Percentiles rank a stretch among this genome's conserved stretches.
These are phyloP conservation scores for Callimorpha dominula DNA, from an alignment of 2,888 invertebrate genomes.

Conservation along the genomic window DNA sequence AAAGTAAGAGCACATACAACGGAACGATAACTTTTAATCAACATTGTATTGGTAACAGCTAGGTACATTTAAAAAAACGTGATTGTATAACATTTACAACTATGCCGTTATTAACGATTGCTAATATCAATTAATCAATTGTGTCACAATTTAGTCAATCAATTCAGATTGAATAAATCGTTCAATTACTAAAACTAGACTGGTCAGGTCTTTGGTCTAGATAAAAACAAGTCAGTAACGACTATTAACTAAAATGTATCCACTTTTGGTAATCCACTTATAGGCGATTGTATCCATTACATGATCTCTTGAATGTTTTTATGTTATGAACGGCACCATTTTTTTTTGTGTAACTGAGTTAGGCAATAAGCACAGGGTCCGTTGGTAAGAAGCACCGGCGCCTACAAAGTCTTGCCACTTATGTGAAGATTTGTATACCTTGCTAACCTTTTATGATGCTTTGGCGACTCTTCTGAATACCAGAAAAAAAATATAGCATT, in stretches of 20 bases:
- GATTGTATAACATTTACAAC: conserved; percentile 6
- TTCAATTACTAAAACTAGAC: conserved; percentile 7
- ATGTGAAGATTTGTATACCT: too few relatives aligned
- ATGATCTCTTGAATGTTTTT: too few relatives aligned
- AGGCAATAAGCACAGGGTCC: too few relatives aligned
- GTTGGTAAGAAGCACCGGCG: too few relatives aligned
- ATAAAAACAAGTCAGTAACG: not conserved
- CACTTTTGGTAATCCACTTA: not conserved
- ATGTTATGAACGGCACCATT: too few relatives aligned
- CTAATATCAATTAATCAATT: conserved; percentile 23
- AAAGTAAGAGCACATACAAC: not conserved
- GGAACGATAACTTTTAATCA: not conserved
- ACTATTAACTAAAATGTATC: not conserved
- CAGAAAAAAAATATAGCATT: too few relatives aligned
- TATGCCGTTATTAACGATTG: conserved; percentile 14
- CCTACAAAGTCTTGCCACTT: too few relatives aligned
- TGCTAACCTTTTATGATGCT: too few relatives aligned
- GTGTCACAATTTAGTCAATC: conserved; percentile 11
- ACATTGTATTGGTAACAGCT: not conserved
- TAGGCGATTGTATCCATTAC: too few relatives aligned
- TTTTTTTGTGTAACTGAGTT: too few relatives aligned
- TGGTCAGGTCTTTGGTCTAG: conserved; percentile 11
- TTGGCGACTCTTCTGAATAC: too few relatives aligned
- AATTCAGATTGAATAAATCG: conserved; percentile 12
- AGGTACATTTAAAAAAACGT: conserved; percentile 7